Percentiles rank a stretch among this genome's conserved stretches.
phyloP scores from a whole-genome alignment of 2,888 invertebrate genomes.

The Callyntrura guangdongensis region DNA sequence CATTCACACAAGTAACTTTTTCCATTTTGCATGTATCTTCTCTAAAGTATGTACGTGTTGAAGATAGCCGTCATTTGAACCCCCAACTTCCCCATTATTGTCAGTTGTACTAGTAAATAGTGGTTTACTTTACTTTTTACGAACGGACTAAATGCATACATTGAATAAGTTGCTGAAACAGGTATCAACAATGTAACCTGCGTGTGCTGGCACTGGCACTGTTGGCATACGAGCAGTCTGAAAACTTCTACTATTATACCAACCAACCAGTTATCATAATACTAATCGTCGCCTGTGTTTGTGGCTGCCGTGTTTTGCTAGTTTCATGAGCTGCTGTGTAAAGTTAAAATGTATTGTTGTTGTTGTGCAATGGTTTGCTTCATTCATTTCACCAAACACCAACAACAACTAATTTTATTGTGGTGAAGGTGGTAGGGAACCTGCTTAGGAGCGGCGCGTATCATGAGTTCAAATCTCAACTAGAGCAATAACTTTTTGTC shows the following conservation, averaged over 20 bases:
- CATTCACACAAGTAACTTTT: slow-evolving; percentile 9
- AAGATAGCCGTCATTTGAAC: slow-evolving; percentile 36
- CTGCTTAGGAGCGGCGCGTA: no score
- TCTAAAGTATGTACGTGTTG: background rate
- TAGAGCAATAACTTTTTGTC: no score
- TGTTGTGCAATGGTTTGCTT: no score
- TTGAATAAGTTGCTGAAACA: slow-evolving; percentile 29
- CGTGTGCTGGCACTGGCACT: background rate
- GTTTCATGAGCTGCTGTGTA: no score
- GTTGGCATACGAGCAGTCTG: background rate
- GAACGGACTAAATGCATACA: slow-evolving; percentile 29
- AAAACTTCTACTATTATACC: background rate
- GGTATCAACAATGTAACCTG: slow-evolving; percentile 23
- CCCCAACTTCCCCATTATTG: slow-evolving; percentile 39
- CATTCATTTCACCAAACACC: no score
- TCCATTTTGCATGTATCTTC: background rate
- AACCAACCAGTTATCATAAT: no score
- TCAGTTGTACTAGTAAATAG: background rate
- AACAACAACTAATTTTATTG: no score
- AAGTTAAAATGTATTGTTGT: no score
- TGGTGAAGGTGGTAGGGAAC: no score
- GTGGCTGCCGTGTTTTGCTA: no score
- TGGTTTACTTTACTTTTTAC: background rate
- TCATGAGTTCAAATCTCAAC: no score
- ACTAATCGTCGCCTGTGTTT: no score